Evolutionary conservation across 2,113 vertebrate genomes (phyloP).

Genomic region (Dryoscopus gambensis): DNA sequence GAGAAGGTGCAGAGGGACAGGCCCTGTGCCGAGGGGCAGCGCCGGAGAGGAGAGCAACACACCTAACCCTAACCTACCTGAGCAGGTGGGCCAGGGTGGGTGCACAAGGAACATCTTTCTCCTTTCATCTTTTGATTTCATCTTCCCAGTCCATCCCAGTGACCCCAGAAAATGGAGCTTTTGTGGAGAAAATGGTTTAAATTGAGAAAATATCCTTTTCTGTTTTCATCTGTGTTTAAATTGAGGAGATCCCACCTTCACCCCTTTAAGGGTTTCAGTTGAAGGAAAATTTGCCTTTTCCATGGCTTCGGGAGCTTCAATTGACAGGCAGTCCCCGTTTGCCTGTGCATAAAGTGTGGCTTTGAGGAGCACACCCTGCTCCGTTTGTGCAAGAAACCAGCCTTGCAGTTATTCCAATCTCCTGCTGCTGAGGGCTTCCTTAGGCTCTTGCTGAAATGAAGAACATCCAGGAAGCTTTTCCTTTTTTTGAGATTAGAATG

Average conservation of each 20-base stretch:
- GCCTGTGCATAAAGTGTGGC: too few species aligned
- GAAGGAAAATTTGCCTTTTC: neutral
- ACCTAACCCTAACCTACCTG: neutral
- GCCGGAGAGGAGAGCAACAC: neutral
- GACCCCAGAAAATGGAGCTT: neutral
- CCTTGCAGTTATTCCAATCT: neutral
- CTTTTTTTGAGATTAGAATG: neutral
- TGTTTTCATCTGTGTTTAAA: neutral
- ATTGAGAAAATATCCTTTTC: neutral
- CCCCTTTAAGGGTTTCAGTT: neutral
- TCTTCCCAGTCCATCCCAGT: neutral
- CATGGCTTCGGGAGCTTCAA: neutral
- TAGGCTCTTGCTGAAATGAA: neutral
- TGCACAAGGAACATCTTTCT: neutral
- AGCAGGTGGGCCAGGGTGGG: neutral
- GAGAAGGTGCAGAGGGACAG: too few species aligned
- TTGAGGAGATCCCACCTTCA: neutral
- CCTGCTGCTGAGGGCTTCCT: neutral
- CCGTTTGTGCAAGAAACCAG: neutral
- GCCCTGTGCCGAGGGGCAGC: neutral
- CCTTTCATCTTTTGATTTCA: neutral
- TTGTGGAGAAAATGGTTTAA: neutral
- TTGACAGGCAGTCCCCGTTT: neutral
- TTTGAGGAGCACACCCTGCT: neutral
- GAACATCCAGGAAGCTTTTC: neutral